phyloP scores from a whole-genome alignment of 2,113 vertebrate genomes.

The Cromileptes altivelis region DNA sequence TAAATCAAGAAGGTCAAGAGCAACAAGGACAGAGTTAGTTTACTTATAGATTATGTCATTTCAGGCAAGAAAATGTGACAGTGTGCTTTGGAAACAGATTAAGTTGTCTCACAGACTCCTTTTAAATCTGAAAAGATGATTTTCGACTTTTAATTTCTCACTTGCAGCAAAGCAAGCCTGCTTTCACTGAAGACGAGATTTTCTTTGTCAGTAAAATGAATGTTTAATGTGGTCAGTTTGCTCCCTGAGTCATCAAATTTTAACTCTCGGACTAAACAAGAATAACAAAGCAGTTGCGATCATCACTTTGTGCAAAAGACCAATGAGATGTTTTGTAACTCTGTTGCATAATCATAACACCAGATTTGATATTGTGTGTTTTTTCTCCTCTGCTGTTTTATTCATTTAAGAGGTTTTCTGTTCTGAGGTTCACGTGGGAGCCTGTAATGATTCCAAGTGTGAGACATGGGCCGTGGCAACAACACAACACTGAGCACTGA shows the following conservation, averaged over 20 bases:
- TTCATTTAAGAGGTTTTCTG: constrained; percentile 14
- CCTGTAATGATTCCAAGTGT: not conserved
- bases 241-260: constrained; percentile 18
- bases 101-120: not conserved
- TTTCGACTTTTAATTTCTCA: too few species aligned
- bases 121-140: not conserved
- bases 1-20: not conserved
- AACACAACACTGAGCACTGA: constrained; percentile 22
- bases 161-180: not conserved
- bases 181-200: not conserved
- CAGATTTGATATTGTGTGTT: not conserved
- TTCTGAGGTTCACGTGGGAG: constrained; percentile 2
- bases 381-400: not conserved
- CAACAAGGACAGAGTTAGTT: not conserved
- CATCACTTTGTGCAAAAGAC: constrained; percentile 1
- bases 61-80: not conserved
- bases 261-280: constrained; percentile 2
- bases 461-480: not conserved
- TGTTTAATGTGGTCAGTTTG: constrained; percentile 14
- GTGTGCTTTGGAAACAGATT: not conserved
- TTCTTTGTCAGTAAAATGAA: constrained; percentile 5
- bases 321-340: constrained; percentile 17
- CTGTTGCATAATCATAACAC: constrained; percentile 26
- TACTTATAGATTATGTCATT: not conserved
- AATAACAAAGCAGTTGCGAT: constrained; percentile 17